A percentile compares a stretch with the other conserved stretches of the same genome.
phyloP scores from a whole-genome alignment of 2,113 vertebrate species.

The Neofelis nebulosa region DNA sequence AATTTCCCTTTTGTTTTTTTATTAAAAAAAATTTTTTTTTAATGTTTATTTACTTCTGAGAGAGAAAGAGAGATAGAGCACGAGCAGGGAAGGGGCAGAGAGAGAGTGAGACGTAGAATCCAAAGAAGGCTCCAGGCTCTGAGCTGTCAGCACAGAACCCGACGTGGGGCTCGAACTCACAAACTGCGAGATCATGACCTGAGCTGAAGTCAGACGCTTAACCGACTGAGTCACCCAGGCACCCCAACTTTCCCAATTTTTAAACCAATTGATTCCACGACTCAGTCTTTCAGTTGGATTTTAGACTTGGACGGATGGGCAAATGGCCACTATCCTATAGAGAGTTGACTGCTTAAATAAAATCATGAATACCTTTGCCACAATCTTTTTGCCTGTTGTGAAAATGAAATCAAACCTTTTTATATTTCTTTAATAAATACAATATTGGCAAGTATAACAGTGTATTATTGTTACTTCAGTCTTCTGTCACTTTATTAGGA shows the following conservation, averaged over 20 bases:
- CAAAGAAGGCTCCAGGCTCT: too few relatives aligned
- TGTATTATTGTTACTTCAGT: not conserved
- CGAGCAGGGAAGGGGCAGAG: too few relatives aligned
- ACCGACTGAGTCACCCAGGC: not conserved
- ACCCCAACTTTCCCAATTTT: not conserved
- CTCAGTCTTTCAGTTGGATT: not conserved
- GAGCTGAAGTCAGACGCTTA: too few relatives aligned
- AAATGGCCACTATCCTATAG: not conserved
- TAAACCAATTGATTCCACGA: not conserved
- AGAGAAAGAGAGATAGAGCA: too few relatives aligned
- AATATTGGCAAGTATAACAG: not conserved
- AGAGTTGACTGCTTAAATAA: not conserved
- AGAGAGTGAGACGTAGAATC: too few relatives aligned
- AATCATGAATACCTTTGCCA: not conserved
- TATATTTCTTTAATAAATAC: not conserved
- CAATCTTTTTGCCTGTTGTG: not conserved
- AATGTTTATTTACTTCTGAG: too few relatives aligned
- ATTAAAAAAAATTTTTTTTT: too few relatives aligned
- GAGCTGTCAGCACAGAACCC: too few relatives aligned
- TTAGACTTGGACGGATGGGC: not conserved
- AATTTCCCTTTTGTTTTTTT: not conserved
- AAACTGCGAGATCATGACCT: too few relatives aligned
- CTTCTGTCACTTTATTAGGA: not conserved
- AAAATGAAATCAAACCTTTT: slow-evolving; percentile 32
- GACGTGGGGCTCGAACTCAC: too few relatives aligned